Conservation (phyloP, 2,888 invertebrate species). For the Crematogaster levior region DNA sequence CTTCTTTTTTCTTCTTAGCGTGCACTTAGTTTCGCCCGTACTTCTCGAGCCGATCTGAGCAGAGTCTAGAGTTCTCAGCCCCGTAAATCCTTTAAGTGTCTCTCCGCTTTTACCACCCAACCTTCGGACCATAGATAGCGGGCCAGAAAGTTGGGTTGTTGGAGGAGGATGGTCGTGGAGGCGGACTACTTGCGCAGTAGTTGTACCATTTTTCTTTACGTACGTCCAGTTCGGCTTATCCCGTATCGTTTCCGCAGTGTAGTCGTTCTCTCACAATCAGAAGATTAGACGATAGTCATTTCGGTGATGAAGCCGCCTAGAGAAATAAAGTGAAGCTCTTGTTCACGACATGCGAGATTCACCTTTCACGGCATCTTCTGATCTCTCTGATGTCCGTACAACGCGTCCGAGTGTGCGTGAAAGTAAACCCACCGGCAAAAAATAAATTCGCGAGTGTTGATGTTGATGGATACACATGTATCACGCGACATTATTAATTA, state of each 20-base stretch:
- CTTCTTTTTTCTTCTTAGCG: constrained; percentile 35
- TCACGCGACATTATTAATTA: constrained; percentile 33
- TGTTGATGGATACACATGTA: constrained; percentile 1
- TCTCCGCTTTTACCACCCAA: constrained; percentile 74
- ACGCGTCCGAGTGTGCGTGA: constrained; percentile 7
- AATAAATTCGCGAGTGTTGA: not conserved
- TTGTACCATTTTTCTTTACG: constrained; percentile 74
- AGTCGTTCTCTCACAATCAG: constrained; percentile 54
- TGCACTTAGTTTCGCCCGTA: constrained; percentile 68
- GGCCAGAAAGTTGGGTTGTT: constrained; percentile 45
- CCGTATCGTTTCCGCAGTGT: constrained; percentile 60
- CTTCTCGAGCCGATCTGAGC: constrained; percentile 72
- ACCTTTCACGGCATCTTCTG: not conserved
- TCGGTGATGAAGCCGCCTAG: constrained; percentile 52
- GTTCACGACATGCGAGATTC: constrained; percentile 43
- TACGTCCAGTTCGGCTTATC: constrained; percentile 53
- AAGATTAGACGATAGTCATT: constrained; percentile 70
- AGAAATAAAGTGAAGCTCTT: constrained; percentile 41
- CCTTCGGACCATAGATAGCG: constrained; percentile 68
- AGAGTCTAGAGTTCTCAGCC: constrained; percentile 79
- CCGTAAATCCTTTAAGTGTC: constrained; percentile 85
- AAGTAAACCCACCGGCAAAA: constrained; percentile 4
- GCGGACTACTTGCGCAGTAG: constrained; percentile 64
- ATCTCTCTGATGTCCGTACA: not conserved
- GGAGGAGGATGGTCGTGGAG: constrained; percentile 42